Evolutionary conservation across 2,888 invertebrate species (phyloP), one percentile per base, ranked within the genome.

Genomic region (Netelia fuscicornis): DNA sequence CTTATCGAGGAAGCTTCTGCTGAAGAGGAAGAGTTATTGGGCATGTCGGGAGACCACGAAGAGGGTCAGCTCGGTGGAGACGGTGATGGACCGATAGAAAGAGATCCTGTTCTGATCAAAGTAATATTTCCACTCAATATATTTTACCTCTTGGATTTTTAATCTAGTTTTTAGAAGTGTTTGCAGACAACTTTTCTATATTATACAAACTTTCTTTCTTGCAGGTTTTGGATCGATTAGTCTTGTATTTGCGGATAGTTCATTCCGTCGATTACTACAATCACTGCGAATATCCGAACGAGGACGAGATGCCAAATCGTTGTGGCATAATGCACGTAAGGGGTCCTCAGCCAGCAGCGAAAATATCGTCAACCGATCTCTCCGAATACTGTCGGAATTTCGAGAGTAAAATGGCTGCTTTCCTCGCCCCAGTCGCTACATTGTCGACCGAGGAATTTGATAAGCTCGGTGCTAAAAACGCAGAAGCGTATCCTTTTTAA

Each of bases 211-310:
- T 23, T 0, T 67, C 60, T 42, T 23, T 6, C 17, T 42, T 37
- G 1, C 17, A 85, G 85, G 82, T 88, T 44, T 92, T 97, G 83
- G 97, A 97, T 91, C 96, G 97, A 68, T 95, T 99, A 83, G 96
- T 99, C 71, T 94, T 99, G 72, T 99, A 99, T 93, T 94, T 99
- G 90, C 96, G 99, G 70, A 96, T 99, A 65, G 99, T 99, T 0
- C 99, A 99, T 94, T 99, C 99, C 0, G 97, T 99, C 75, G 99
- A 99, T 94, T 99, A 98, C 94, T 99, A 99, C 94, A 99, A 99
- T 94, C 98, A 98, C 92, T 98, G 98, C 92, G 99, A 99, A 92
- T 99, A 99, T 94, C 98, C 99, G 0, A 98, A 99, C 91, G 99
- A 99, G 94, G 99, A 99, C 93, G 99, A 99, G 94, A 99, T 99